A percentile compares a stretch with the other conserved stretches of the same genome.
Conservation (phyloP, 2,888 invertebrate species). For the Esperia sulphurella region DNA sequence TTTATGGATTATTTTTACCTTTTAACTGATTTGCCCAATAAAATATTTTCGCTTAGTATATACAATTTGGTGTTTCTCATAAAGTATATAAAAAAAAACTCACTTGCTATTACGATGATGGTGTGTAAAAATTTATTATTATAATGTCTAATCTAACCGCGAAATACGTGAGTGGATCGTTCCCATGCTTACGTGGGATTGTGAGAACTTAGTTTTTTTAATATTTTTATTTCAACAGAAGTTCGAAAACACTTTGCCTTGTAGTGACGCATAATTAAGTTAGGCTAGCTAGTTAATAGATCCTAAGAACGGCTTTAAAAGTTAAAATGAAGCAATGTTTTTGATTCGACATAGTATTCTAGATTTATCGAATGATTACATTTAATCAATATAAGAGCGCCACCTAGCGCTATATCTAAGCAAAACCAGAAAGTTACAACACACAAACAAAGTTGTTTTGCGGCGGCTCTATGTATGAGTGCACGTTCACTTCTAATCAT, state of each 20-base stretch:
- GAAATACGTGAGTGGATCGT: neutral
- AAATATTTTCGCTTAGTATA: neutral
- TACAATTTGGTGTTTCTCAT: neutral
- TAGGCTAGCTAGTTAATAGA: too few relatives aligned
- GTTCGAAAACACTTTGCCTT: too few relatives aligned
- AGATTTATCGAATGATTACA: slow-evolving; percentile 4
- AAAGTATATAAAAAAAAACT: neutral
- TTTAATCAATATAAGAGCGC: slow-evolving; percentile 19
- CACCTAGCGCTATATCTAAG: slow-evolving; percentile 30
- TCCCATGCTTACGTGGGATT: neutral
- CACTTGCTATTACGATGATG: slow-evolving; percentile 3
- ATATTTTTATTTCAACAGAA: too few relatives aligned
- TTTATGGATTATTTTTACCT: neutral
- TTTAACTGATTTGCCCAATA: neutral
- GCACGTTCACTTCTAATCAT: slow-evolving; percentile 56
- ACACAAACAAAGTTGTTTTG: slow-evolving; percentile 27
- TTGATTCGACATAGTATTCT: neutral
- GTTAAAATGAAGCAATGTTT: too few relatives aligned
- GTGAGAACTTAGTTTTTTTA: slow-evolving; percentile 1
- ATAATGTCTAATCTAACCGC: neutral
- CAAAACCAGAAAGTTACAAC: slow-evolving; percentile 23
- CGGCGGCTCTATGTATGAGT: slow-evolving; percentile 23
- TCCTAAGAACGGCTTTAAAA: too few relatives aligned
- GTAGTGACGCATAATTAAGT: too few relatives aligned
- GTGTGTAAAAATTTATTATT: slow-evolving; percentile 4